Conservation (phyloP, 2,113 vertebrate species). For the Crypturellus undulatus region DNA sequence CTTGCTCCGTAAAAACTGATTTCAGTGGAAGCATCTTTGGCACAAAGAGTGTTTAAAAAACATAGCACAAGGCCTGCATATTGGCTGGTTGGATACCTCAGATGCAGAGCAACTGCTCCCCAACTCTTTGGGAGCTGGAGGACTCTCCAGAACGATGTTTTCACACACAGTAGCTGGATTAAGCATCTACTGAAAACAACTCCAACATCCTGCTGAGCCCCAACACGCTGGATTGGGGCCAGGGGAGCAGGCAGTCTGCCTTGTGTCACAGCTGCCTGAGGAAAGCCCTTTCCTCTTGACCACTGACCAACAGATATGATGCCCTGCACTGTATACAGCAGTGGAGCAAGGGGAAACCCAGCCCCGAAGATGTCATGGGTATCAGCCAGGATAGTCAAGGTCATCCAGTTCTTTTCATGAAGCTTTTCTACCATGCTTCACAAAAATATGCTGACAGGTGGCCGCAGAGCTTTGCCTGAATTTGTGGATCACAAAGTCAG, state of each 20-base stretch:
- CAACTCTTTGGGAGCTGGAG: neutral
- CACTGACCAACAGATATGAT: neutral
- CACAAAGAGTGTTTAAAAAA: neutral
- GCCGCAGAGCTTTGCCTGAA: slow-evolving; percentile 10
- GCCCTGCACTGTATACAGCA: too few relatives aligned
- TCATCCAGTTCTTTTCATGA: neutral
- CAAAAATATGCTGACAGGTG: slow-evolving; percentile 61
- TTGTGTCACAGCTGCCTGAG: neutral
- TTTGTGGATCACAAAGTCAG: neutral
- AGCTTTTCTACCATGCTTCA: neutral
- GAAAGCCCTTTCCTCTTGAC: neutral
- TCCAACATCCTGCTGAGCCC: neutral
- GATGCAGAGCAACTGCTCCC: neutral
- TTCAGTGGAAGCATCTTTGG: neutral
- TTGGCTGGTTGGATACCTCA: neutral
- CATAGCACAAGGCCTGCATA: neutral
- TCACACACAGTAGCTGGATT: neutral
- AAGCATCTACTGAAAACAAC: neutral
- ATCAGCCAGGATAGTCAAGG: neutral
- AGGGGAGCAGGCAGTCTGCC: neutral
- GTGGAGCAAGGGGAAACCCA: neutral
- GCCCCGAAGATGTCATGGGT: neutral
- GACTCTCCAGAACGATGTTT: neutral
- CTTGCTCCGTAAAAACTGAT: neutral
- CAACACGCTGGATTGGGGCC: accelerated